Base-by-base conservation (phyloP, 2,113 vertebrate genomes). In the Amblyopsis rosae region DNA sequence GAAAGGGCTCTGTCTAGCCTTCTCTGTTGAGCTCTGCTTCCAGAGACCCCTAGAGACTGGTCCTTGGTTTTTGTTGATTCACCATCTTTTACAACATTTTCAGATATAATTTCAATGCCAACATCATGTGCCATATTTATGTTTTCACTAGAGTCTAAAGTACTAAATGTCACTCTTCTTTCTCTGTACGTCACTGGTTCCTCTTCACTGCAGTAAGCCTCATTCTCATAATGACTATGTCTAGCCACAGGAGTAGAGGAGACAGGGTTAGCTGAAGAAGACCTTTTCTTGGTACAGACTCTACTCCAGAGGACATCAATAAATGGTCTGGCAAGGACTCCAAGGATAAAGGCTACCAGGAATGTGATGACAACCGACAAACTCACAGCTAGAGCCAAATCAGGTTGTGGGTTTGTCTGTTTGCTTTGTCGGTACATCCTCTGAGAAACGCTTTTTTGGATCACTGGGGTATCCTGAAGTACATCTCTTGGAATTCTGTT, bases 361-460 rank as follows among this genome's bases (percentile, higher is more conserved):
- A 98, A 98, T 0, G 96, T 95, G 65, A 95, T 82, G 55, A 95
- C 67, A 77, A 98, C 91, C 0, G 96, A 95, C 56, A 98, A 90
- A 74, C 92, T 93, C 45, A 97, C 79, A 0, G 94, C 95, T 71
- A 95, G 62, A 0, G 63, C 3, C 3, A 96, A 84, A 12, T 93
- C 32, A 47, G 82, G 74, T 17, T 91, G 45, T 0, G 66, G 16
- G 1, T 45, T 19, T 10, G 0, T 11, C 33, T 35, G 54, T 55
- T 66, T 72, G 41, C 15, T 78, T 56, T 6, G 6, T 51, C 73
- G 59, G 47, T 9, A 26, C 2, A 12, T 35, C 15, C 35, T 49
- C 8, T 69, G 54, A 59, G 3, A 0, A 8, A 11, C 19, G 48
- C 1, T 59, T 33, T 66, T 67, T 48, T 71, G n/a, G 16, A 66